Evolutionary conservation across 2,888 invertebrate species (phyloP).

Genomic region (Allophyes oxyacanthae): DNA sequence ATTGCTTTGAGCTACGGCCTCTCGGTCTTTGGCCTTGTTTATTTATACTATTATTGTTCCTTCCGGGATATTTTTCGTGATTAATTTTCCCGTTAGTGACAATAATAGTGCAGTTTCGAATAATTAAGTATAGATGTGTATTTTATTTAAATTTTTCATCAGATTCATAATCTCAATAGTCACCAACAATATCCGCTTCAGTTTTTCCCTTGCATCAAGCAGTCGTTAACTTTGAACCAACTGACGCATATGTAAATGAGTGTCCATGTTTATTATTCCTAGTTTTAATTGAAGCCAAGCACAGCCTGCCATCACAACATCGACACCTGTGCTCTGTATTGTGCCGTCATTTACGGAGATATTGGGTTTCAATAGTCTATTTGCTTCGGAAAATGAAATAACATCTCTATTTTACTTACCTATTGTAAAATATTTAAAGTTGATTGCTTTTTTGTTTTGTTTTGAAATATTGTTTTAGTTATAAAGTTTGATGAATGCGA

Average conservation of each 20-base stretch:
- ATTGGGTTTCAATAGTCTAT: conserved; percentile 43
- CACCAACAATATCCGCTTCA: conserved; percentile 22
- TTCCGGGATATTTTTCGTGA: too few species aligned
- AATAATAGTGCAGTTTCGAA: too few species aligned
- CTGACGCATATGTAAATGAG: conserved; percentile 77
- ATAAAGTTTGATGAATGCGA: too few species aligned
- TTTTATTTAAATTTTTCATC: not conserved
- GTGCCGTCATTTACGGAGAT: conserved; percentile 43
- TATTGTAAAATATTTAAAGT: not conserved
- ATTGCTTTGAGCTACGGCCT: too few species aligned
- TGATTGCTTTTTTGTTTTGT: too few species aligned
- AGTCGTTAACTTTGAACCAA: conserved; percentile 72
- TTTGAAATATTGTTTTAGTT: too few species aligned
- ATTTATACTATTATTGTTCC: too few species aligned
- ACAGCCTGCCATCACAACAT: conserved; percentile 67
- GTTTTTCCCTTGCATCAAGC: conserved; percentile 50
- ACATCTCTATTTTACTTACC: not conserved
- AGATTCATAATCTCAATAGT: too few species aligned
- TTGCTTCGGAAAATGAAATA: not conserved
- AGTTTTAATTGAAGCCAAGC: conserved; percentile 78
- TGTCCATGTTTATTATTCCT: conserved; percentile 76
- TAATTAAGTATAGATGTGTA: too few species aligned
- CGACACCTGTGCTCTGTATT: conserved; percentile 67
- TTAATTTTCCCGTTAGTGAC: too few species aligned
- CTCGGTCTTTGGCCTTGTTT: too few species aligned